Percentiles rank a stretch among this genome's conserved stretches.
phyloP scores from a whole-genome alignment of 2,797 vertebrate species.

The Enteromius unitaeniatus region DNA sequence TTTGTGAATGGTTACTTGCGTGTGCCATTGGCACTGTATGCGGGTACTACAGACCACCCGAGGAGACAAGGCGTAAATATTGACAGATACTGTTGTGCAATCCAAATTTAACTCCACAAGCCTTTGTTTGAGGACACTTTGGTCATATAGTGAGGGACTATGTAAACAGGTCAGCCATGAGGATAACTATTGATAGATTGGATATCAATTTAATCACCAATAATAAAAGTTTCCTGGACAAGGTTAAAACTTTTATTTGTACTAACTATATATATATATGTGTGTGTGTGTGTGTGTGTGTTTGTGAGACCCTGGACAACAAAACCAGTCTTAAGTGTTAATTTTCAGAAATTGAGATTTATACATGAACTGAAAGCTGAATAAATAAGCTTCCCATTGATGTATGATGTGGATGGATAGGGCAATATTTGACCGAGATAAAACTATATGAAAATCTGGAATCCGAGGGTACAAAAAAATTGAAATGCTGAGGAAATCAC shows the following conservation, averaged over 20 bases:
- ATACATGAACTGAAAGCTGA: too few relatives aligned
- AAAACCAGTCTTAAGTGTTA: too few relatives aligned
- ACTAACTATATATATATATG: too few relatives aligned
- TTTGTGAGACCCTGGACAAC: too few relatives aligned
- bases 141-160: conserved; percentile 35
- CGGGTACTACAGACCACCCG: conserved; percentile 50
- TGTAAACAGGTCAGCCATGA: conserved; percentile 40
- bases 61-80: conserved; percentile 42
- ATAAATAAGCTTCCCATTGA: too few relatives aligned
- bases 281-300: too few relatives aligned
- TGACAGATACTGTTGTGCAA: conserved; percentile 19
- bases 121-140: conserved; percentile 20
- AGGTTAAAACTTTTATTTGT: background rate
- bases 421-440: too few relatives aligned
- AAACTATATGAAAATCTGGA: too few relatives aligned
- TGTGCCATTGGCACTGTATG: conserved; percentile 26
- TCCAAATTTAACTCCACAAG: conserved; percentile 22
- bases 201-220: conserved; percentile 3
- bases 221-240: background rate
- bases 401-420: too few relatives aligned
- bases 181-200: conserved; percentile 19
- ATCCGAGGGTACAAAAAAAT: too few relatives aligned
- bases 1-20: conserved; percentile 42
- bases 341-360: too few relatives aligned
- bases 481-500: too few relatives aligned